phyloP scores from a whole-genome alignment of 2,113 vertebrate species.

The Nycticebus coucang region DNA sequence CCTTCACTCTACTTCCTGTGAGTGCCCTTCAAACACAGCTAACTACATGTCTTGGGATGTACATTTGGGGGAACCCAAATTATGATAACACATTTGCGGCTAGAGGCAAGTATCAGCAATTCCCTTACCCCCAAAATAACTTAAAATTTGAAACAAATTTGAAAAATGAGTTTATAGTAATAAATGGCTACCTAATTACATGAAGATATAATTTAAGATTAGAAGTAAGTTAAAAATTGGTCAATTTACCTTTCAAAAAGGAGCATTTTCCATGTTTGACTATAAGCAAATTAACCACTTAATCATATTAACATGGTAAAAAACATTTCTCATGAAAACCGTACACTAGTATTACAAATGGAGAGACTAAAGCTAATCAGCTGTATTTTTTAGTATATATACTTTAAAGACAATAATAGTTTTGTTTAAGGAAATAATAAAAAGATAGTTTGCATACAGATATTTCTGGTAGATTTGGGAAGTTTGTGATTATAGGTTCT shows the following conservation, averaged over 20 bases:
- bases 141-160: neutral
- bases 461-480: conserved; percentile 46
- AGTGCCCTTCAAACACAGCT: neutral
- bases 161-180: neutral
- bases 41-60: neutral
- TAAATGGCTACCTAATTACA: neutral
- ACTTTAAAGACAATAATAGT: neutral
- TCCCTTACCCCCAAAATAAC: neutral
- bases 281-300: neutral
- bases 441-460: conserved; percentile 8
- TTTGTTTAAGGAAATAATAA: conserved; percentile 57
- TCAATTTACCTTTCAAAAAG: neutral
- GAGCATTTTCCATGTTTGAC: neutral
- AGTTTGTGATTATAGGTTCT: conserved; percentile 35
- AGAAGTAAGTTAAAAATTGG: conserved; percentile 23
- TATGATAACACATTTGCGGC: neutral
- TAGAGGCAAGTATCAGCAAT: neutral
- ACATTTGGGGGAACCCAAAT: neutral
- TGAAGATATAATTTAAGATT: conserved; percentile 28
- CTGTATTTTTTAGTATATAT: neutral
- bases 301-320: neutral
- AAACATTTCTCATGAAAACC: neutral
- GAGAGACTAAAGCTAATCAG: neutral
- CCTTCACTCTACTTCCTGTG: neutral
- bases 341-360: neutral